phyloP scores from a whole-genome alignment of 2,113 vertebrate genomes.

The Melanerpes aurifrons region DNA sequence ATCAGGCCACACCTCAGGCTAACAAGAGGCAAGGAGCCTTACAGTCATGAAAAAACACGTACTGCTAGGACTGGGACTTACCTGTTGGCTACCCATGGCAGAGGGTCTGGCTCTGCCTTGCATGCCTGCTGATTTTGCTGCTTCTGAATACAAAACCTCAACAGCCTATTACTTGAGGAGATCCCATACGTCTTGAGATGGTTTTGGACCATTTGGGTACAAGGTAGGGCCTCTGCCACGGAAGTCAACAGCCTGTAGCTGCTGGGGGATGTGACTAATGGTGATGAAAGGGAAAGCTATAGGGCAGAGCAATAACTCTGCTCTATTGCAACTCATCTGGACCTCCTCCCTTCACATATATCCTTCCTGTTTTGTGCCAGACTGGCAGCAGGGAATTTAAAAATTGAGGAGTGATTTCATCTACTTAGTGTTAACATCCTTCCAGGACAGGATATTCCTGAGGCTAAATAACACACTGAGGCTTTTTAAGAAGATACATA shows the following conservation, averaged over 20 bases:
- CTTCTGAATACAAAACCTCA: not conserved
- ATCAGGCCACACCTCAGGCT: not conserved
- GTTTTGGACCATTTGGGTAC: rapidly evolving
- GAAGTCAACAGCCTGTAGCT: not conserved
- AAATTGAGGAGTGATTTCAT: not conserved
- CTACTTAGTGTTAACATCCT: not conserved
- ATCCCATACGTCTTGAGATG: not conserved
- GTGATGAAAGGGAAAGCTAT: rapidly evolving
- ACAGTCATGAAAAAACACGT: not conserved
- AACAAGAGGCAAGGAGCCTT: not conserved
- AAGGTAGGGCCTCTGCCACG: too few species aligned
- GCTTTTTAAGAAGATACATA: not conserved
- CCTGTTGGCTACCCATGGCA: rapidly evolving
- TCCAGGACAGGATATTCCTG: not conserved
- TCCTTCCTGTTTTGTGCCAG: not conserved
- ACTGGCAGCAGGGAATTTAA: not conserved
- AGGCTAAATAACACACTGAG: not conserved
- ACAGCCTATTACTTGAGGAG: not conserved
- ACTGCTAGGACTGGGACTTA: not conserved
- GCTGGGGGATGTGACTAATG: not conserved
- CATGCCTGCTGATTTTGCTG: not conserved
- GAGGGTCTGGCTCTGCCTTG: not conserved
- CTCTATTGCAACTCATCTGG: not conserved
- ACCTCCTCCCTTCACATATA: not conserved
- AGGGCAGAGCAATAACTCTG: not conserved